A percentile compares a stretch with the other conserved stretches of the same genome.
phyloP scores from a whole-genome alignment of 2,113 vertebrate genomes.

The Eolophus roseicapilla region DNA sequence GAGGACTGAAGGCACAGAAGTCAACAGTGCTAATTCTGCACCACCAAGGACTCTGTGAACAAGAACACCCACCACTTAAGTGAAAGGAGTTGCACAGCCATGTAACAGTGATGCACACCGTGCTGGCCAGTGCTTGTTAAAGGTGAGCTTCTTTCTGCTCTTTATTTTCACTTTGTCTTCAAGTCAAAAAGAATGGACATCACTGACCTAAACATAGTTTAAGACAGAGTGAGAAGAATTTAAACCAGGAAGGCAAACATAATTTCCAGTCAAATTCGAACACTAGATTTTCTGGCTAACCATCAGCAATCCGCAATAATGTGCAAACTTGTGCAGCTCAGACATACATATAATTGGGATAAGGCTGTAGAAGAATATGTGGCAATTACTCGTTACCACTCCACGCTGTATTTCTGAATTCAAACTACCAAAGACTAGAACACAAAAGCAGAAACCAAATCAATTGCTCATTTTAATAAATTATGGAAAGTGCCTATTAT shows the following conservation, averaged over 20 bases:
- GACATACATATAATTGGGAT: neutral
- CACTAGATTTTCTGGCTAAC: neutral
- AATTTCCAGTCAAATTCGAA: neutral
- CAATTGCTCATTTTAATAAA: neutral
- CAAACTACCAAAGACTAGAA: neutral
- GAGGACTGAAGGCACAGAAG: neutral
- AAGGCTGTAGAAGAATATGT: neutral
- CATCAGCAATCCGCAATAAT: neutral
- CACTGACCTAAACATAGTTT: neutral
- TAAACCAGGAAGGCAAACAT: neutral
- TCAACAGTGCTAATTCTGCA: neutral
- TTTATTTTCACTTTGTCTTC: neutral
- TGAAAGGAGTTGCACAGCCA: neutral
- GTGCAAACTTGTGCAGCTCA: neutral
- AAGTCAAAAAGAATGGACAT: neutral
- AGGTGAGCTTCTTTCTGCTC: neutral
- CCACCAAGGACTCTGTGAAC: neutral
- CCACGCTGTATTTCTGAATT: neutral
- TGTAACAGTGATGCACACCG: rapidly evolving
- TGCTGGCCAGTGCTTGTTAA: neutral
- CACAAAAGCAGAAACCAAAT: neutral
- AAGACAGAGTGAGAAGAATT: neutral
- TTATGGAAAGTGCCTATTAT: neutral
- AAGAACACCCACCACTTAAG: rapidly evolving
- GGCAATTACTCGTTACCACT: neutral